phyloP scores from a whole-genome alignment of 2,113 vertebrate genomes.

The Amblyopsis rosae region DNA sequence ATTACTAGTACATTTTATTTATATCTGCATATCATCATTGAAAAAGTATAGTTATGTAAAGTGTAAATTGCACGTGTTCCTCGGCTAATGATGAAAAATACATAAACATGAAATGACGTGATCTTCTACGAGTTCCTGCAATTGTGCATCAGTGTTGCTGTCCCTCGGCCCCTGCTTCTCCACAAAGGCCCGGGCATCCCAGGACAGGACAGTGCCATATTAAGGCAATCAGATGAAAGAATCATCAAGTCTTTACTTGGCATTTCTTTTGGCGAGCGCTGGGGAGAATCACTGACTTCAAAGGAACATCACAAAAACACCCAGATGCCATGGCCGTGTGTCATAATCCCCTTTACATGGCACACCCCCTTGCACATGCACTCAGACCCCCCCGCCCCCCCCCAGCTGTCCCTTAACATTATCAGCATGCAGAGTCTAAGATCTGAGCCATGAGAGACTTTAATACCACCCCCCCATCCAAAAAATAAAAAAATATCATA shows the following conservation, averaged over 20 bases:
- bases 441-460: conserved; percentile 63
- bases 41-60: background rate
- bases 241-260: conserved; percentile 58
- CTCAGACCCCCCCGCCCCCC: conserved; percentile 16
- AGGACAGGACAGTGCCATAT: conserved; percentile 64
- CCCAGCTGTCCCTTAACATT: conserved; percentile 45
- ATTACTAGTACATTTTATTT: conserved; percentile 6
- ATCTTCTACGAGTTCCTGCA: background rate
- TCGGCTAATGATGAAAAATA: no score
- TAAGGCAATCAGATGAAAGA: conserved; percentile 67
- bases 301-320: conserved; percentile 70
- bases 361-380: conserved; percentile 27
- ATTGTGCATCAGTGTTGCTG: conserved; percentile 13
- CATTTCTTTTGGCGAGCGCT: conserved; percentile 55
- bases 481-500: conserved; percentile 42
- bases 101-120: no score
- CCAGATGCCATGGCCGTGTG: conserved; percentile 58
- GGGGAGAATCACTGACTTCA: conserved; percentile 73
- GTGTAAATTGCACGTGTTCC: conserved; percentile 9
- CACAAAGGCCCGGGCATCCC: conserved; percentile 57
- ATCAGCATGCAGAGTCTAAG: conserved; percentile 50
- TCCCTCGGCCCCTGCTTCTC: conserved; percentile 16
- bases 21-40: background rate
- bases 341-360: conserved; percentile 27
- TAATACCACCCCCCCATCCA: conserved; percentile 55